Evolutionary conservation across 2,797 vertebrate species (phyloP).

Genomic region (Crotalus adamanteus): DNA sequence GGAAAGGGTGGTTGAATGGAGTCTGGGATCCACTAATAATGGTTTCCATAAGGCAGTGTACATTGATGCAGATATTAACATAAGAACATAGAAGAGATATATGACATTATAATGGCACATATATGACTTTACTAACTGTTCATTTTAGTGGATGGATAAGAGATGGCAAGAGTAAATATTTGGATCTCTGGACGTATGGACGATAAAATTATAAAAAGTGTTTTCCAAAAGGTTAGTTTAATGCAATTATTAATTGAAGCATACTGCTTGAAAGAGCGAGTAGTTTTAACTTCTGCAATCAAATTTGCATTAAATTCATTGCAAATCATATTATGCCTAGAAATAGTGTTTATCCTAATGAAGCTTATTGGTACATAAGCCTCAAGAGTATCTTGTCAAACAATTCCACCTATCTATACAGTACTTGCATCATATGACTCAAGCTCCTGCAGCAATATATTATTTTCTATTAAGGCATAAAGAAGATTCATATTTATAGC

Average conservation of each 20-base stretch:
- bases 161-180: neutral
- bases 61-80: neutral
- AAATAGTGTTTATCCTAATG: slow-evolving; percentile 46
- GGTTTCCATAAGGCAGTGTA: neutral
- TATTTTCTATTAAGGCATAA: slow-evolving; percentile 13
- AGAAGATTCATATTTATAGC: neutral
- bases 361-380: slow-evolving; percentile 41
- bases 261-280: slow-evolving; percentile 40
- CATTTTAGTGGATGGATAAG: neutral
- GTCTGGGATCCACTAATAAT: neutral
- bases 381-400: slow-evolving; percentile 10
- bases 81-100: neutral
- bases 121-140: neutral
- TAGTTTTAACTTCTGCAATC: slow-evolving; percentile 51
- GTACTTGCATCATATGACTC: slow-evolving; percentile 37
- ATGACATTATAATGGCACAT: neutral
- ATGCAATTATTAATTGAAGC: slow-evolving; percentile 7
- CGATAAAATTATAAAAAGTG: neutral
- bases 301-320: slow-evolving; percentile 55
- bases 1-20: slow-evolving; percentile 1
- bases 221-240: slow-evolving; percentile 27
- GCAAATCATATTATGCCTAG: slow-evolving; percentile 39
- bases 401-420: slow-evolving; percentile 21
- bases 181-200: neutral
- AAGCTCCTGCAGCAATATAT: slow-evolving; percentile 25